Conservation (phyloP, 2,113 vertebrate genomes). For the Lipophrys pholis region DNA sequence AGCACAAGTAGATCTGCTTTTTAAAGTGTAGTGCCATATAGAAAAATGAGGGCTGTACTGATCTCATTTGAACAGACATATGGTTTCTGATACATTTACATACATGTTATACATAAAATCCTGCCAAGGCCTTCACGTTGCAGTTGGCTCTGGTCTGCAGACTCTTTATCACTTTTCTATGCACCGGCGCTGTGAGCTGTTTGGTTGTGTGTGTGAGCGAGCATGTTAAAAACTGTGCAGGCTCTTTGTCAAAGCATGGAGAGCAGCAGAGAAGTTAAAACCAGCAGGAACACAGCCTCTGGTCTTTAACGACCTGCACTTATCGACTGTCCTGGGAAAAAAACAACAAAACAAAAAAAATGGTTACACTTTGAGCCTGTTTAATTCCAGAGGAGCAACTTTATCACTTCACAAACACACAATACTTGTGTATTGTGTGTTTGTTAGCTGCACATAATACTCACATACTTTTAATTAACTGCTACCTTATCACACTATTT, state of each 20-base stretch:
- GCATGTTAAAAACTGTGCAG: slow-evolving; percentile 12
- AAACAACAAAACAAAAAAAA: neutral
- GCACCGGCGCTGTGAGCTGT: neutral
- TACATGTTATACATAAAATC: too few species aligned
- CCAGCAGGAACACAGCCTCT: slow-evolving; percentile 19
- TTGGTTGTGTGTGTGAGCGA: neutral
- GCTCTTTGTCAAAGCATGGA: slow-evolving; percentile 17
- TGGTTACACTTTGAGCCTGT: slow-evolving; percentile 31
- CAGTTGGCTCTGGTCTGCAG: too few species aligned
- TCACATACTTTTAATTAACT: slow-evolving; percentile 2
- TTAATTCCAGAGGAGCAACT: slow-evolving; percentile 8
- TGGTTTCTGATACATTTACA: too few species aligned
- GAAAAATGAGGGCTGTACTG: too few species aligned
- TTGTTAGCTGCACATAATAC: too few species aligned
- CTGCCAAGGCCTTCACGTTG: too few species aligned
- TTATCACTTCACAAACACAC: neutral
- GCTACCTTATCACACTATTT: neutral
- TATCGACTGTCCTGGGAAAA: slow-evolving; percentile 1
- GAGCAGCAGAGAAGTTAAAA: slow-evolving; percentile 9
- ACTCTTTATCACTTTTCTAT: too few species aligned
- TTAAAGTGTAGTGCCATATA: too few species aligned
- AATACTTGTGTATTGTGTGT: neutral
- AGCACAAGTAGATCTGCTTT: too few species aligned
- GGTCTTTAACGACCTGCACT: slow-evolving; percentile 14
- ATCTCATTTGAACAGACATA: too few species aligned